Evolutionary conservation across 2,888 invertebrate species (phyloP).

Genomic region (Cerastis leucographa): DNA sequence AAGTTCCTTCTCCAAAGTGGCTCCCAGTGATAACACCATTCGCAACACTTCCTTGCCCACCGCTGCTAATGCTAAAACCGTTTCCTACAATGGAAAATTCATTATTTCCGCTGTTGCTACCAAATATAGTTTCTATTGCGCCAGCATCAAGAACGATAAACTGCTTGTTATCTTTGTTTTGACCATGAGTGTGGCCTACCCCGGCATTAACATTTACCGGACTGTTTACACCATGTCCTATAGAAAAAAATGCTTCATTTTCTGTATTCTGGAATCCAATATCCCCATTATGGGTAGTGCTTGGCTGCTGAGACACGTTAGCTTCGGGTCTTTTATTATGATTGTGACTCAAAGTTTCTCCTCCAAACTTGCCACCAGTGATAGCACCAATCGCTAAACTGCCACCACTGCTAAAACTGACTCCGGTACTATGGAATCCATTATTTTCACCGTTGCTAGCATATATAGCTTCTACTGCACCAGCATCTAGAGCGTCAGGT

Average conservation of each 20-base stretch:
- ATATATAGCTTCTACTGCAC: not conserved
- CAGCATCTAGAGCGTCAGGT: not conserved
- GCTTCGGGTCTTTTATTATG: not conserved
- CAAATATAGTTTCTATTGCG: not conserved
- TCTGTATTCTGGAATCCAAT: not conserved
- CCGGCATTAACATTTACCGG: no score
- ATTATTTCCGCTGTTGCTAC: not conserved
- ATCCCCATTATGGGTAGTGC: not conserved
- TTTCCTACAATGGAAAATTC: not conserved
- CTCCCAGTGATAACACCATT: not conserved
- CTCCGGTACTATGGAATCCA: no score
- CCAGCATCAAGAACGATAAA: no score
- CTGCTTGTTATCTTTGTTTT: no score
- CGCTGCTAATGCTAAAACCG: no score
- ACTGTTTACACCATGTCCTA: not conserved
- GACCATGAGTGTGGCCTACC: no score
- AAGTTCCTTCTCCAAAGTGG: not conserved
- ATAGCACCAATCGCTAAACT: not conserved
- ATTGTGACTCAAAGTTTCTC: not conserved
- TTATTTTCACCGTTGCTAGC: not conserved
- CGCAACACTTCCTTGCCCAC: not conserved
- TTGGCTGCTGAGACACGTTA: not conserved
- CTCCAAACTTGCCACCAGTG: not conserved
- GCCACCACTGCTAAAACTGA: no score
- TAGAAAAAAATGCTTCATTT: not conserved